Conservation (phyloP, 1,140 invertebrate species). For the Drosophila nannoptera region DNA sequence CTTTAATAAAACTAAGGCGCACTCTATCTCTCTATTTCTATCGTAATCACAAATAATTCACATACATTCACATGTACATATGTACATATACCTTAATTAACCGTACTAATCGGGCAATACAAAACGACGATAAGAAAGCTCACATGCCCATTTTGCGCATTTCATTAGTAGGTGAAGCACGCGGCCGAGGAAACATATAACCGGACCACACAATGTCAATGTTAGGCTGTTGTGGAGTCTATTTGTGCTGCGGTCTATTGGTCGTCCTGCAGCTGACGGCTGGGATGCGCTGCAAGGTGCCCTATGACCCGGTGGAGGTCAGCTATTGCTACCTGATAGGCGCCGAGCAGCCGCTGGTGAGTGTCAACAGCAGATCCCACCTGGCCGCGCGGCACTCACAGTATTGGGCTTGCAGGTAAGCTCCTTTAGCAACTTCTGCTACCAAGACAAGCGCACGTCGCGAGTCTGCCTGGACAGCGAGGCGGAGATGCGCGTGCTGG, state of each 20-base stretch:
- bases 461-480: slow-evolving; percentile 59
- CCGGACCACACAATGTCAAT: neutral
- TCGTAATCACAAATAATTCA: too few relatives aligned
- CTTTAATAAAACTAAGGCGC: too few relatives aligned
- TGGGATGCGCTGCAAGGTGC: slow-evolving; percentile 48
- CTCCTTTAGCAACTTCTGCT: slow-evolving; percentile 67
- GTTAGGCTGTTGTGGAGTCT: slow-evolving; percentile 2
- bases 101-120: too few relatives aligned
- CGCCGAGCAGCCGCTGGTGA: slow-evolving; percentile 52
- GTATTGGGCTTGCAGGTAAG: slow-evolving; percentile 28
- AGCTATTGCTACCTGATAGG: slow-evolving; percentile 60
- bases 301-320: slow-evolving; percentile 57
- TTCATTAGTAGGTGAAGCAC: too few relatives aligned
- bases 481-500: slow-evolving; percentile 56
- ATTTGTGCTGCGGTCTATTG: slow-evolving; percentile 1
- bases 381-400: neutral
- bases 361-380: neutral
- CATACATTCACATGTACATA: too few relatives aligned
- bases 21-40: too few relatives aligned
- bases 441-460: slow-evolving; percentile 63
- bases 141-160: too few relatives aligned
- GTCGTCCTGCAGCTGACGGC: neutral
- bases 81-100: too few relatives aligned
- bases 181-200: too few relatives aligned
- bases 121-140: too few relatives aligned